phyloP scores from a whole-genome alignment of 2,113 vertebrate genomes.

The Tachuris rubrigastra region DNA sequence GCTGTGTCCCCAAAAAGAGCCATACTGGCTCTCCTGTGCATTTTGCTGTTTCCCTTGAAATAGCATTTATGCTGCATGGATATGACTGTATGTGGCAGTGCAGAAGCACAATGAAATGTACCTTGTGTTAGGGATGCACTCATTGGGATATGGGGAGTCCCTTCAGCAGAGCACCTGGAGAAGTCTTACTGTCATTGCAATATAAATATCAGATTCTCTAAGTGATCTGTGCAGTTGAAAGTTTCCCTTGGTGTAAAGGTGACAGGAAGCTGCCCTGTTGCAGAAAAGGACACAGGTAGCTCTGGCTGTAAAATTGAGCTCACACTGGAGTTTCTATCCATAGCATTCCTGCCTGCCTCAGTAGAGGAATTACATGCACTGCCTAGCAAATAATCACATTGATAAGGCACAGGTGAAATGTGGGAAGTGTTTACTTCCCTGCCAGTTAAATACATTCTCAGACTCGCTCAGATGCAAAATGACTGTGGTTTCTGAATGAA shows the following conservation, averaged over 20 bases:
- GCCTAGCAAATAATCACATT: neutral
- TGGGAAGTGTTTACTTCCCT: neutral
- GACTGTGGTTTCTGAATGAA: neutral
- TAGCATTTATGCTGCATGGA: accelerated
- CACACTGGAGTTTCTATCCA: neutral
- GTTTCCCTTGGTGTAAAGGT: neutral
- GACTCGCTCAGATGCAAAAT: neutral
- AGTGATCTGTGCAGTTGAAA: neutral
- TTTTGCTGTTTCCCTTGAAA: neutral
- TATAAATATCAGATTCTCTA: neutral
- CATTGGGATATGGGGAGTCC: neutral
- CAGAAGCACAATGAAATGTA: neutral
- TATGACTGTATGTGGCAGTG: neutral
- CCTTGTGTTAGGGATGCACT: neutral
- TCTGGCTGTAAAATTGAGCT: neutral
- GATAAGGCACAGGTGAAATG: neutral
- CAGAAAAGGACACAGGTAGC: neutral
- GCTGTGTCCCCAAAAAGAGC: neutral
- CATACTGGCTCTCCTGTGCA: neutral
- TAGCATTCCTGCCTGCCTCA: neutral
- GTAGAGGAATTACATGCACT: neutral
- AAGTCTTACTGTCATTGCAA: neutral
- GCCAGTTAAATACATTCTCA: neutral
- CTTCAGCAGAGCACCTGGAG: neutral
- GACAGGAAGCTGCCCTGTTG: accelerated